Base-by-base conservation (phyloP, 2,113 vertebrate species). In the Elaphurus davidianus region DNA sequence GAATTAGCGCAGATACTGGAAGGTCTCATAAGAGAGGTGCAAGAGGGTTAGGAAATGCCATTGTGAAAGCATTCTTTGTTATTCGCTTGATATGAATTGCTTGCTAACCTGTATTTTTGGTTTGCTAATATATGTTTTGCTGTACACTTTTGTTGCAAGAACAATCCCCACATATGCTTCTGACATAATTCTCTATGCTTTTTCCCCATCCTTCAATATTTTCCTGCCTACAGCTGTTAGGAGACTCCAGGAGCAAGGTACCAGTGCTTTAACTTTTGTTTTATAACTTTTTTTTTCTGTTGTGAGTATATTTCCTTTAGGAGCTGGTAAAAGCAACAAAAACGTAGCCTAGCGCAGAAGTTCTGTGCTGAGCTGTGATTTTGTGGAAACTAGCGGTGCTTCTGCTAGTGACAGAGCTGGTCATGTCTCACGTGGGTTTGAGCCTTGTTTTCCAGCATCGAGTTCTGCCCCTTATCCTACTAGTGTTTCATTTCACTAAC, bases 231-330 rank as follows among this genome's bases (percentile, higher is more conserved):
- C 99, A 99, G 99, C 99, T 99, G 89, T 99, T 99, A 99, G 99
- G 99, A 99, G 99, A 99, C 99, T 99, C 99, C 99, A 99, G 99
- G 99, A 99, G 99, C 99, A 99, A 99, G 99, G 99, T 99, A 99
- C 99, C 99, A 98, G 97, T 99, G 99, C 98, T 99, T 98, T 99
- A 97, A 98, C 95, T 98, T 98, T 98, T 98, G 97, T 98, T 98
- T 98, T 98, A 98, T 88, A 93, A 98, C 97, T 95, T 98, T 98
- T 89, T 98, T 85, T 98, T 97, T 96, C 97, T 98, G 92, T 99
- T 99, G 97, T 96, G 93, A 98, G 98, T 96, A 27, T 97, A 90
- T 98, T 96, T 97, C 30, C 91, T 91, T 94, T 90, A 96, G 97
- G 91, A 81, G 52, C 45, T 97, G 96, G 81, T 86, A 90, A 93